Percentiles rank a stretch among this genome's conserved stretches.
These are phyloP conservation scores for Ceraclea dissimilis DNA, from an alignment of 2,888 invertebrate genomes.

Conservation along the genomic window DNA sequence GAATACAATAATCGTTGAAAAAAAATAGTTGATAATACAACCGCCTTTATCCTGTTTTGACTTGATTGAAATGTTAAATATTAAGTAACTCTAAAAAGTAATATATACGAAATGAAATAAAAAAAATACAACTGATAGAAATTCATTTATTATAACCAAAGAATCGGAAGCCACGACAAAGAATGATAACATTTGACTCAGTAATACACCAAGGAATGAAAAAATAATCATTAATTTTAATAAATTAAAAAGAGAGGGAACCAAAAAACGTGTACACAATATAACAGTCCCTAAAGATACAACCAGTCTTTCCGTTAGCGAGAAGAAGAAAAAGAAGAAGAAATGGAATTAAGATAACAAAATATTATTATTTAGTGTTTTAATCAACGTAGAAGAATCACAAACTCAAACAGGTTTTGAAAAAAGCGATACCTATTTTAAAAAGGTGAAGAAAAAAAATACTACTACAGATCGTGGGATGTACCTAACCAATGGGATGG, in stretches of 20 bases:
- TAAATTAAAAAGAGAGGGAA: not conserved
- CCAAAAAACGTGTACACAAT: not conserved
- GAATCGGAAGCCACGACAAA: not conserved
- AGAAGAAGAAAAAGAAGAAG: not conserved
- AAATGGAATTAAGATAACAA: not conserved
- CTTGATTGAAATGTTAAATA: not conserved
- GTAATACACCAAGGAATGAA: not conserved
- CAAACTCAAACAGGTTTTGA: not conserved
- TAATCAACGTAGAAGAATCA: not conserved
- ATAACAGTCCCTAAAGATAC: no score
- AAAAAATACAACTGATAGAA: not conserved
- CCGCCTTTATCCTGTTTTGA: not conserved
- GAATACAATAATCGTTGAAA: no score
- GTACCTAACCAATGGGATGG: not conserved
- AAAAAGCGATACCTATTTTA: not conserved
- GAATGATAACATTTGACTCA: not conserved
- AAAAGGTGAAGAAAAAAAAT: not conserved
- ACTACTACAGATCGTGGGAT: not conserved
- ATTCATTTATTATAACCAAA: not conserved
- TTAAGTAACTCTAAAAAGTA: no score
- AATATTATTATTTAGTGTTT: not conserved
- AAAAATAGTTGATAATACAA: not conserved
- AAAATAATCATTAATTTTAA: not conserved
- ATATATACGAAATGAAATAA: no score
- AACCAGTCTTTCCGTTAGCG: not conserved